Conservation (phyloP, 2,888 invertebrate genomes). For the Bruchidius siliquastri region DNA sequence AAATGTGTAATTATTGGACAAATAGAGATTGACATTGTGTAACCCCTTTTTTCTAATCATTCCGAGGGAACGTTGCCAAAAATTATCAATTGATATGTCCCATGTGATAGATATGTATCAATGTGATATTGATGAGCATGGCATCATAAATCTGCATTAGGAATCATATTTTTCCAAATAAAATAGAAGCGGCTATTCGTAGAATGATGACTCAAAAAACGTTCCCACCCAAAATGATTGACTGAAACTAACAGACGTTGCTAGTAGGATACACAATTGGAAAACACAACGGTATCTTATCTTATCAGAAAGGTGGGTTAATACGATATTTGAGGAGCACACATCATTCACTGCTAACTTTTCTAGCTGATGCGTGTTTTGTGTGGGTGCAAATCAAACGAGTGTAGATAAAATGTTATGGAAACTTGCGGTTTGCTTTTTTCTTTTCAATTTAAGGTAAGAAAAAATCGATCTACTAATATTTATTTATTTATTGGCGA, state of each 20-base stretch:
- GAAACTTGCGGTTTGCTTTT: not conserved
- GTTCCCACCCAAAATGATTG: not conserved
- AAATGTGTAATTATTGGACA: too few relatives aligned
- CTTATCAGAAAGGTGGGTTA: conserved; percentile 10
- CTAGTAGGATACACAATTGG: not conserved
- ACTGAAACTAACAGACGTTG: not conserved
- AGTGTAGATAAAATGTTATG: not conserved
- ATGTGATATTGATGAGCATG: too few relatives aligned
- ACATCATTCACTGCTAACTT: conserved; percentile 9
- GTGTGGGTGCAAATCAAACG: not conserved
- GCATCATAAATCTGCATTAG: too few relatives aligned
- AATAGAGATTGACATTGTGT: too few relatives aligned
- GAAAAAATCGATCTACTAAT: too few relatives aligned
- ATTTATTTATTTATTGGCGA: too few relatives aligned
- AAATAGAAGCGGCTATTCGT: not conserved
- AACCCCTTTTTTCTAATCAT: too few relatives aligned
- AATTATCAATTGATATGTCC: too few relatives aligned
- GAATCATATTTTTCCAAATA: too few relatives aligned
- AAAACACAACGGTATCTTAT: conserved; percentile 6
- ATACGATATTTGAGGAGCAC: conserved; percentile 7
- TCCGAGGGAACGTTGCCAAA: too few relatives aligned
- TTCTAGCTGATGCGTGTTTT: not conserved
- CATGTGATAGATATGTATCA: too few relatives aligned
- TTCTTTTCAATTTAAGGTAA: not conserved
- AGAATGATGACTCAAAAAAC: not conserved